Base-by-base conservation (phyloP, 2,797 vertebrate genomes). In the Lithobates pipiens region DNA sequence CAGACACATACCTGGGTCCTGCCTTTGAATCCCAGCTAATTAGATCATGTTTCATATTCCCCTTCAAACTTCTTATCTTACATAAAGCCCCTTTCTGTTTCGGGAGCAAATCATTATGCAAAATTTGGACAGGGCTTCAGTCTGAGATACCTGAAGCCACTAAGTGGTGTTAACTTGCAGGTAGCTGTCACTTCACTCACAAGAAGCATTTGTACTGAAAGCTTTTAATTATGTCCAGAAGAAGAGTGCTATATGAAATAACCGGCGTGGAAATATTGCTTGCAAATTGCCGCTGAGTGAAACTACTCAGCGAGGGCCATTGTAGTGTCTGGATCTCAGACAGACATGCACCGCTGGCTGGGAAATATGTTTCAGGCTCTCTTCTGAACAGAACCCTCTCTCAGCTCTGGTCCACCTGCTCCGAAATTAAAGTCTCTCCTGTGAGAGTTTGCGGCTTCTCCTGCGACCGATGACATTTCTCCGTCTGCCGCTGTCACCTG, bases 281-380 rank as follows among this genome's bases (percentile, higher is more conserved):
- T 86, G 85, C 85, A 86, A 86, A 86, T 86, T 86, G 85, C 71
- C 75, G 85, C 80, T 86, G 85, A 32, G 89, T 91, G 91, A 83
- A 91, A 84, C 77, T 90, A 71, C 89, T 85, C 91, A 90, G 93
- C 91, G 89, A 93, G 91, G 92, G 90, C 80, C 44, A 95, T 94
- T 93, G 93, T 94, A 90, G 86, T 73, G 76, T 70, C 89, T 25
- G 50, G 90, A 90, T 90, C 92, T 90, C 91, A 90, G 89, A 85
- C 76, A 0, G 94, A 93, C 93, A 94, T 85, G 94, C 95, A 90
- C 91, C 94, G 91, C 88, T 91, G 92, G 91, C 88, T 88, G 46
- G 84, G 88, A 89, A 91, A 91, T 93, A 92, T 94, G 93, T 89
- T 88, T 90, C 88, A 15, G 11, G 87, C 34, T 27, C 25, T 69